Base-by-base conservation (phyloP, 2,888 invertebrate genomes). In the Chrysodeixis includens region DNA sequence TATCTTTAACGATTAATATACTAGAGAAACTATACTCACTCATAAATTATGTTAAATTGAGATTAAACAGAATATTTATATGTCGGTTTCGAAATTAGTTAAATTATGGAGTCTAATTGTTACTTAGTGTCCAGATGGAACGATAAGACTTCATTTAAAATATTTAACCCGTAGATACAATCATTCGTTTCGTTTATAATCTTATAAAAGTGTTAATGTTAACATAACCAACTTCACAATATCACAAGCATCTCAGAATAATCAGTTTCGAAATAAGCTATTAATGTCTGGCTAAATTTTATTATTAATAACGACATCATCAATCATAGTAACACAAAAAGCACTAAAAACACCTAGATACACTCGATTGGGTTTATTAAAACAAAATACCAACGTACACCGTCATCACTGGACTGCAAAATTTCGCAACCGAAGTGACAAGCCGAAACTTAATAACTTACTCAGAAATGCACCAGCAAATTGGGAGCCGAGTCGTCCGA, bases 361-460 rank as follows among this genome's bases (percentile, higher is more conserved):
- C 78, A 79, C 72, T 79, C 74, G 71, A 80, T 72, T 80, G 73
- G 30, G 57, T 69, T 78, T 81, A 83, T 79, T 83, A 81, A 81
- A 80, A 77, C 76, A 73, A 81, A 83, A 84, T 80, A 80, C 56
- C 74, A 74, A 67, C 71, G 69, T 71, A 71, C 57, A 76, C 71
- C 79, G 59, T 75, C 86, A 84, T 84, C 90, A 86, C 86, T 84
- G 83, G 83, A 88, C 92, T 90, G 93, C 92, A 88, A 93, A 93
- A 93, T 93, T 94, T 94, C 90, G 93, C 93, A 92, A 93, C 86
- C 86, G 79, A 91, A 93, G 93, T 93, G 94, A 94, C 94, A 94
- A 91, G 93, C 88, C 92, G 93, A 93, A 94, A 95, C 93, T 93
- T 94, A 94, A 95, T 94, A 94, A 94, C 94, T 94, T 94, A 94